Percentiles rank a stretch among this genome's conserved stretches.
phyloP scores from a whole-genome alignment of 2,797 vertebrate species.

The Babyrousa celebensis region DNA sequence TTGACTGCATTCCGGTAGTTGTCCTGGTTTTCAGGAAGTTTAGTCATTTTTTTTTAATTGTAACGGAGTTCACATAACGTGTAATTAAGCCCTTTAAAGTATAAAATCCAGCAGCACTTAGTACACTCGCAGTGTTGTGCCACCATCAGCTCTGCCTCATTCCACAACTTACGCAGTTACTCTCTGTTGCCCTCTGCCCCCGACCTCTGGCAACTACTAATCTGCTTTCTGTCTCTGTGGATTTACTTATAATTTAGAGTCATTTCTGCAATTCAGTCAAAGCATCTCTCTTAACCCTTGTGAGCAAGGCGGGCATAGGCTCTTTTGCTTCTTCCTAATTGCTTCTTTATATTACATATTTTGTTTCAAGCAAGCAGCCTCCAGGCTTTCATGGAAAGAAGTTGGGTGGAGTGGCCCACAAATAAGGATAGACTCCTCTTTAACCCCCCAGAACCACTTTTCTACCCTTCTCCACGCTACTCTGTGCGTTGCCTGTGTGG shows the following conservation, averaged over 20 bases:
- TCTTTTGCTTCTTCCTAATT: neutral
- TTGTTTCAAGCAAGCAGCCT: constrained; percentile 39
- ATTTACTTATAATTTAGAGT: neutral
- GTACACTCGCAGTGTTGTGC: neutral
- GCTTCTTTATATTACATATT: neutral
- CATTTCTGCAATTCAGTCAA: neutral
- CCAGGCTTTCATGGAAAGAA: neutral
- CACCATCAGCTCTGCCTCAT: neutral
- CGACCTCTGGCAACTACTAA: neutral
- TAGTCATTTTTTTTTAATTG: neutral
- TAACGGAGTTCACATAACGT: neutral
- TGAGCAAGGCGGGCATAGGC: neutral
- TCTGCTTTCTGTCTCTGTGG: neutral
- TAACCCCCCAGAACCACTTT: neutral
- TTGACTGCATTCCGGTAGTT: neutral
- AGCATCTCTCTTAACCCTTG: neutral
- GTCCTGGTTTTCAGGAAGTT: constrained; percentile 3
- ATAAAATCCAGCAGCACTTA: neutral
- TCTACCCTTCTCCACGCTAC: neutral
- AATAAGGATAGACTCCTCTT: neutral
- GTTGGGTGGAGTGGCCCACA: neutral
- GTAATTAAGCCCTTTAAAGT: neutral
- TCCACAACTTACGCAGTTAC: neutral
- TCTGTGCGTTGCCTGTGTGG: neutral
- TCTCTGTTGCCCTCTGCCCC: no score